Conservation (phyloP, 2,797 vertebrate species). For the Poliocrania exsul region DNA sequence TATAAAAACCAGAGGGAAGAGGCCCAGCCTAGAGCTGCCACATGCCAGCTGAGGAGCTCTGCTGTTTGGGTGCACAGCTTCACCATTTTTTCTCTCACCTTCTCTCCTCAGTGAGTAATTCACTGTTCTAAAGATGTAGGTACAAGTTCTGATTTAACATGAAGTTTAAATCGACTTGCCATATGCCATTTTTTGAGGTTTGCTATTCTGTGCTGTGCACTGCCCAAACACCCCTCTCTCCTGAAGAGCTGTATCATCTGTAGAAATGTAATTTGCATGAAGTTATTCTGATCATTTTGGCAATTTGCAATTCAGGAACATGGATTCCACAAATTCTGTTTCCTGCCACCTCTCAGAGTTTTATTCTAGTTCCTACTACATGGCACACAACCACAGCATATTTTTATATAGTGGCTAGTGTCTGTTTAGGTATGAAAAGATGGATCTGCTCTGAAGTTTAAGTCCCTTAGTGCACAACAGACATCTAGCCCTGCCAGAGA, state of each 20-base stretch:
- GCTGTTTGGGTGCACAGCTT: conserved; percentile 7
- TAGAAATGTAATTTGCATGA: background rate
- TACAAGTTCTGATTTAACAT: background rate
- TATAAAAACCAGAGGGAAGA: background rate
- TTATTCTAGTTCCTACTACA: background rate
- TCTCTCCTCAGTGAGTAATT: conserved; percentile 28
- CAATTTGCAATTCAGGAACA: background rate
- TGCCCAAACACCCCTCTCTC: background rate
- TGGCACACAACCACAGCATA: background rate
- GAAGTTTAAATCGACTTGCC: background rate
- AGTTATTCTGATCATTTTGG: background rate
- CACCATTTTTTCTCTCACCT: background rate
- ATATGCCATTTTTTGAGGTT: background rate
- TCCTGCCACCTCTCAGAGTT: background rate
- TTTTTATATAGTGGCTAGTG: background rate
- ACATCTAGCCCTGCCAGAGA: background rate
- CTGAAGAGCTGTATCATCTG: background rate
- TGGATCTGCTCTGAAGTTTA: background rate
- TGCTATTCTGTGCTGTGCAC: background rate
- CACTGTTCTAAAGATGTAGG: background rate
- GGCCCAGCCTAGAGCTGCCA: background rate
- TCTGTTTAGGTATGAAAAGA: background rate
- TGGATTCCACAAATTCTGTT: background rate
- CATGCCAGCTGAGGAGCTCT: background rate
- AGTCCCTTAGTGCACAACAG: background rate